Evolutionary conservation across 1,140 invertebrate species (phyloP), one percentile per base, ranked within the genome.

Genomic region (Papilio aristodemus): DNA sequence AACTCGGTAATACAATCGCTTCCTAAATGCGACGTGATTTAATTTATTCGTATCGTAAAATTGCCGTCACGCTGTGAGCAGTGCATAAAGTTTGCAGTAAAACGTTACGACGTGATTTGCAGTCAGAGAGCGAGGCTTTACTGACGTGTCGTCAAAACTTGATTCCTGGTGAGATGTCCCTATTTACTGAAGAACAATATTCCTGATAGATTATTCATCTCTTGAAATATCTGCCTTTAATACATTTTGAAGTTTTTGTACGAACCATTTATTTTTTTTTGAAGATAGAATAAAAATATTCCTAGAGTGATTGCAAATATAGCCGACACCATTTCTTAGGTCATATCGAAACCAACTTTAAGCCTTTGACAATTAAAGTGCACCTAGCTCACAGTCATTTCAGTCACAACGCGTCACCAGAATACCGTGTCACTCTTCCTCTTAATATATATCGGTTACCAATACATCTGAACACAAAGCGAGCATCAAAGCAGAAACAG

Each of bases 401-500:
- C 2, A 32, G 27, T 32, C 27, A 32, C 27, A 32, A 2, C 27
- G 27, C 27, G 6, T 32, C 27, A 32, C 27, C 2, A 2, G 2
- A 32, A 32, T 6, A 32, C 27, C 27, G 27, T 32, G 27, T 32
- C 27, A 32, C 27, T 32, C 2, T 32, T 32, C 27, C 27, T 6
- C 2, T n/a, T n/a, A n/a, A n/a, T n/a, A 32, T 32, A 32, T 46
- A 19, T 46, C 14, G 43, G 11, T 14, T 38, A 63, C 62, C n/a
- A 8, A 11, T 13, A 22, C 13, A 68, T 50, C 50, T 73, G 68
- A 73, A 68, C 66, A 43, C 36, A 36, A 41, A 43, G 27, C 37
- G 67, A 72, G 59, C 68, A 71, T 76, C 74, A 76, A 76, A 74
- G 76, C 50, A 27, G 59, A 68, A 62, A 63, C 37, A 50, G 27